phyloP scores from a whole-genome alignment of 1,140 invertebrate genomes.

The Pogonus chalceus region DNA sequence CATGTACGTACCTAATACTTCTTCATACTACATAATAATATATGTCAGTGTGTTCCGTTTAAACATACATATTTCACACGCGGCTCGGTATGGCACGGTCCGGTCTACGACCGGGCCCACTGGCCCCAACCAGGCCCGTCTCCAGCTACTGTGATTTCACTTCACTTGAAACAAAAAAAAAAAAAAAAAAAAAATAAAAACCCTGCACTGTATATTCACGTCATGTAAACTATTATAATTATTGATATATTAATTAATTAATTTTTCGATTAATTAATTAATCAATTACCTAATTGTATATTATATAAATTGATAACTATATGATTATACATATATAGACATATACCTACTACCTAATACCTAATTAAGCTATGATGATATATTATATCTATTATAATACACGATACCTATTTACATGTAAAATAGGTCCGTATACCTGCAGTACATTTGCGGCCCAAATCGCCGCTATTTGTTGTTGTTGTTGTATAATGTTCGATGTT shows the following conservation, averaged over 20 bases:
- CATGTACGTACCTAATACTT: conserved; percentile 2
- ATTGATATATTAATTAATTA: conserved; percentile 2
- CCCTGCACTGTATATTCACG: conserved; percentile 38
- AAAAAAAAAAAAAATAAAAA: no score
- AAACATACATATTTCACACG: background rate
- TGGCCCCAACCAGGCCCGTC: conserved; percentile 20
- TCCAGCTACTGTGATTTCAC: conserved; percentile 34
- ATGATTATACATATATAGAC: background rate
- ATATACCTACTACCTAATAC: no score
- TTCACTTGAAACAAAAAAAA: no score
- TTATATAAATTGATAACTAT: background rate
- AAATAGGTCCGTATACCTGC: background rate
- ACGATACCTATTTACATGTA: background rate
- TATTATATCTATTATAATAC: background rate
- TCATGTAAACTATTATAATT: background rate
- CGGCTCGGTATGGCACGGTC: background rate
- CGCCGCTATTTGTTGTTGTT: background rate
- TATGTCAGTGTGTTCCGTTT: background rate
- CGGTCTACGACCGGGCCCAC: no score
- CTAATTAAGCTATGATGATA: background rate
- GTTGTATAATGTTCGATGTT: conserved; percentile 5
- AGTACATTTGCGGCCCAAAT: background rate
- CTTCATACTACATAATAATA: conserved; percentile 3
- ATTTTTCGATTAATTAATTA: background rate
- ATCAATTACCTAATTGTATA: conserved; percentile 1